Base-by-base conservation (phyloP, 2,888 invertebrate species). In the Sphinx pinastri region DNA sequence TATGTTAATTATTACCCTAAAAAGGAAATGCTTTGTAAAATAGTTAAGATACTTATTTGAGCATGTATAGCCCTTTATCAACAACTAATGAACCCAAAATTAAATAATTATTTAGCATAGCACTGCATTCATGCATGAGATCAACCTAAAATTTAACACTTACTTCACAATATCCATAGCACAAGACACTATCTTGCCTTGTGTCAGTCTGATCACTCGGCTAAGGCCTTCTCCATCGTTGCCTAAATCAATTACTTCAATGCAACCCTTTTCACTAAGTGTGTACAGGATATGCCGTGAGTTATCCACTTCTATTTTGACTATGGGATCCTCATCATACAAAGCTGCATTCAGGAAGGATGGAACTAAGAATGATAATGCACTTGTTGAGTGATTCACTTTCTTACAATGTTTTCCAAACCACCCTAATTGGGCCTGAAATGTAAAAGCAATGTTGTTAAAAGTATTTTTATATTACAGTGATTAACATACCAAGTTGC, bases 391-490 rank as follows among this genome's bases (percentile, higher is more conserved):
- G 86, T 98, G 98, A 88, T 99, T 99, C 0, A 99, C 95, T 94
- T 99, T 99, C 88, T 97, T 97, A 88, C 98, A 99, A 77, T 98
- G 97, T 88, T 98, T 97, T 25, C 98, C 98, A 90, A 99, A 98
- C 99, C 99, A 99, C 75, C 97, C 98, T 77, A 97, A 95, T 88
- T 97, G 97, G 66, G 96, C 96, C 96, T 96, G 86, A 67, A 93
- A 77, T 68, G 25, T 63, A 49, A 10, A 63, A 4, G 31, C 5
- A 58, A 12, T 25, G 16, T 8, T 67, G 49, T 51, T n/a, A 10
- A 38, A 38, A 6, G 2, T 4, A 4, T 38, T 38, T 3, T 14
- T 31, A 7, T n/a, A 14, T 14, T 3, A 14, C 54, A 25, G 14
- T 51, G 38, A 49, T 25, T 25, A 25, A 25, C 0, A 13, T 14